Evolutionary conservation across 2,113 vertebrate genomes (phyloP).

Genomic region (Urocynchramus pylzowi): DNA sequence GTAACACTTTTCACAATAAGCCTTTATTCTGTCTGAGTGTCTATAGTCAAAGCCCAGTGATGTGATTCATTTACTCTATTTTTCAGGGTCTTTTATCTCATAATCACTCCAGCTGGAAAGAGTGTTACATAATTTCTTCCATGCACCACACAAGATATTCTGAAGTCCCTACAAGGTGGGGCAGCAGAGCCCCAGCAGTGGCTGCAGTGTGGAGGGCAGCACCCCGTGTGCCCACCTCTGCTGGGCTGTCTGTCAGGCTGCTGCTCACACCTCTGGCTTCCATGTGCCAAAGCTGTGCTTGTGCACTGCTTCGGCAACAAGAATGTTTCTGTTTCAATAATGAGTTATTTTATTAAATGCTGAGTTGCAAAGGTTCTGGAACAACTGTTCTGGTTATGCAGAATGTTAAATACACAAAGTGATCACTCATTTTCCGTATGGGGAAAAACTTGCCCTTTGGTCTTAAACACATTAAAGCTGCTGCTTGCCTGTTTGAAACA

Average conservation of each 20-base stretch:
- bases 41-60: neutral
- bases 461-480: constrained; percentile 16
- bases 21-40: neutral
- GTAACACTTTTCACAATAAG: neutral
- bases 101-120: neutral
- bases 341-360: constrained; percentile 15
- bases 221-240: neutral
- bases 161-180: neutral
- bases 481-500: constrained; percentile 4
- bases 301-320: neutral
- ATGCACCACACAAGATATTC: neutral
- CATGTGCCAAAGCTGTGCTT: neutral
- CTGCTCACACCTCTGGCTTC: neutral
- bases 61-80: neutral
- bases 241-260: neutral
- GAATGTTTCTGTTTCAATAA: neutral
- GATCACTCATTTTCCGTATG: neutral
- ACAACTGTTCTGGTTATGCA: neutral
- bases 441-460: constrained; percentile 27
- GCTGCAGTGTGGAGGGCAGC: neutral
- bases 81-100: constrained; percentile 16
- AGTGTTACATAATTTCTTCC: neutral
- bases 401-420: neutral
- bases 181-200: neutral
- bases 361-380: constrained; percentile 4